Evolutionary conservation across 2,888 invertebrate genomes (phyloP).

Genomic region (Meteorus colon): DNA sequence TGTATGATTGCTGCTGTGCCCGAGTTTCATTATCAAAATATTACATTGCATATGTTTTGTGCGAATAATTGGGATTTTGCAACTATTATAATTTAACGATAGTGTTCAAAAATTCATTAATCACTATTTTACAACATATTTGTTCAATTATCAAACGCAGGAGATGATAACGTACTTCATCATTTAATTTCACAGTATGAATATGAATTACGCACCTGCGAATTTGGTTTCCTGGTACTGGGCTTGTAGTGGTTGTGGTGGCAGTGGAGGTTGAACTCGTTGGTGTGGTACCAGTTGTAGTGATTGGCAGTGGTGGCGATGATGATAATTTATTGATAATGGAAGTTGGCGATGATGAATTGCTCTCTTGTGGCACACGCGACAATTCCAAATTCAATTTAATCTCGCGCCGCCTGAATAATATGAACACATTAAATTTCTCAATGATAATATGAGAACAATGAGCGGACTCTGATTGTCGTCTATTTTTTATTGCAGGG

Average conservation of each 20-base stretch:
- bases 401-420: constrained; percentile 68
- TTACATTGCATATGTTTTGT: constrained; percentile 53
- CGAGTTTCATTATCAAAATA: constrained; percentile 54
- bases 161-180: not conserved
- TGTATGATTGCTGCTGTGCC: constrained; percentile 65
- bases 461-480: not conserved
- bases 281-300: constrained; percentile 73
- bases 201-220: constrained; percentile 65
- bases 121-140: not conserved
- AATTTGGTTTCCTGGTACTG: constrained; percentile 71
- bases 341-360: constrained; percentile 66
- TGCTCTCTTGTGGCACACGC: constrained; percentile 69
- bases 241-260: constrained; percentile 74
- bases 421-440: constrained; percentile 5
- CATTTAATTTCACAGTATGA: constrained; percentile 4
- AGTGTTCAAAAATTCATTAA: not conserved
- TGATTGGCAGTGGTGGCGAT: constrained; percentile 59
- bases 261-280: constrained; percentile 74
- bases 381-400: constrained; percentile 71
- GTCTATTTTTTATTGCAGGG: not conserved
- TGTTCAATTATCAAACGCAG: too few species aligned
- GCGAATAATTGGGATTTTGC: not conserved
- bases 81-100: not conserved
- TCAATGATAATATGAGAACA: not conserved
- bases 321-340: constrained; percentile 61